Evolutionary conservation across 2,888 invertebrate species (phyloP).

Genomic region (Rotaria magnacalcarata): DNA sequence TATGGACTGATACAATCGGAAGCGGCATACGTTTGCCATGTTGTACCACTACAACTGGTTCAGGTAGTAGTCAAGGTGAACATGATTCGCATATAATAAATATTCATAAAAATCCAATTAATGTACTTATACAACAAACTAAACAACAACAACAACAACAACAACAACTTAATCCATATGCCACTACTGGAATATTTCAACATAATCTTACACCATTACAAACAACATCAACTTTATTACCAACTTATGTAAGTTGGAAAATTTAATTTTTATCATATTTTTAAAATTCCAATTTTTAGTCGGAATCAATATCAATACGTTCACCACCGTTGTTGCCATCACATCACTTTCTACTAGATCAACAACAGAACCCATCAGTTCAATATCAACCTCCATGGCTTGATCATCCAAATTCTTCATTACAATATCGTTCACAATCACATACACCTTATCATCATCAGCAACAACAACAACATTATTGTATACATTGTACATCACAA

Average conservation of each 20-base stretch:
- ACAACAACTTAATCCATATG: slow-evolving; percentile 40
- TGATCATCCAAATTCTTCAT: background rate
- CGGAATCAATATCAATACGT: slow-evolving; percentile 22
- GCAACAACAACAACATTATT: background rate
- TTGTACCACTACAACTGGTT: background rate
- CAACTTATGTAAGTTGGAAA: background rate
- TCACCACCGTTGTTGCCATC: background rate
- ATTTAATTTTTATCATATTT: background rate
- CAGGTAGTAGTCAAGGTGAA: background rate
- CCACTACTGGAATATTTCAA: slow-evolving; percentile 41
- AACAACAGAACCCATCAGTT: background rate
- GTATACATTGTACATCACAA: background rate
- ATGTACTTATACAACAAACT: slow-evolving; percentile 3
- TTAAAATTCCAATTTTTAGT: background rate
- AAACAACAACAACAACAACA: background rate
- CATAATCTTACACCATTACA: background rate
- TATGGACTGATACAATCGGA: slow-evolving; percentile 39
- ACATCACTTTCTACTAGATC: background rate
- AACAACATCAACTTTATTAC: background rate
- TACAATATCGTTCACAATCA: slow-evolving; percentile 10
- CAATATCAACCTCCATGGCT: slow-evolving; percentile 35
- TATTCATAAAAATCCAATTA: slow-evolving; percentile 36
- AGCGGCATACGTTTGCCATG: background rate
- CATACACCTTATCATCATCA: slow-evolving; percentile 17
- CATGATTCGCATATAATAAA: background rate